Evolutionary conservation across 2,888 invertebrate genomes (phyloP).

Genomic region (Drosophila gaucha): DNA sequence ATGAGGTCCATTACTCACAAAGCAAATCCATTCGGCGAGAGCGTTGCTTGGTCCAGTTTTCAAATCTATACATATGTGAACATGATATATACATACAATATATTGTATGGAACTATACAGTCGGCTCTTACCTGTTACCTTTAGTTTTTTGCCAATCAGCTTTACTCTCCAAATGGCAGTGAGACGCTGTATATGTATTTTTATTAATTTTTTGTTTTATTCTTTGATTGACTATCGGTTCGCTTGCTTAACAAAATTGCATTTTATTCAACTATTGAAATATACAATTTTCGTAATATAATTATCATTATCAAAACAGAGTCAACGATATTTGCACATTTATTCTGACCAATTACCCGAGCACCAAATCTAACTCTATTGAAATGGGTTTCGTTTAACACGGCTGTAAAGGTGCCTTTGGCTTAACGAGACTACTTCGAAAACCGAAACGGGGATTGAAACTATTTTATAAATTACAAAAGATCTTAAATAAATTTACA

Average conservation of each 20-base stretch:
- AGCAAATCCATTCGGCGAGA: background rate
- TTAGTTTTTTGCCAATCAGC: too few relatives aligned
- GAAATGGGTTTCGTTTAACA: slow-evolving; percentile 11
- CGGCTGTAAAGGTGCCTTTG: slow-evolving; percentile 70
- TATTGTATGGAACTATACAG: too few relatives aligned
- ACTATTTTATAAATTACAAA: slow-evolving; percentile 38
- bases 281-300: slow-evolving; percentile 60
- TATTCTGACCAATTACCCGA: slow-evolving; percentile 41
- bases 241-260: slow-evolving; percentile 63
- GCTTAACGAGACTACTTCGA: slow-evolving; percentile 14
- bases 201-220: slow-evolving; percentile 2
- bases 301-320: slow-evolving; percentile 62
- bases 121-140: too few relatives aligned
- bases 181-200: background rate
- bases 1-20: too few relatives aligned
- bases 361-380: slow-evolving; percentile 26
- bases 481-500: slow-evolving; percentile 38
- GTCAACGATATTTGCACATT: slow-evolving; percentile 31
- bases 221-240: slow-evolving; percentile 10
- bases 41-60: slow-evolving; percentile 26
- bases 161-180: slow-evolving; percentile 5
- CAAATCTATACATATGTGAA: too few relatives aligned
- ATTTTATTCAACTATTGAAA: slow-evolving; percentile 62
- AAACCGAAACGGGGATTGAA: slow-evolving; percentile 7
- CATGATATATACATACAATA: too few relatives aligned